phyloP scores from a whole-genome alignment of 2,113 vertebrate species.

The Podarcis raffonei region DNA sequence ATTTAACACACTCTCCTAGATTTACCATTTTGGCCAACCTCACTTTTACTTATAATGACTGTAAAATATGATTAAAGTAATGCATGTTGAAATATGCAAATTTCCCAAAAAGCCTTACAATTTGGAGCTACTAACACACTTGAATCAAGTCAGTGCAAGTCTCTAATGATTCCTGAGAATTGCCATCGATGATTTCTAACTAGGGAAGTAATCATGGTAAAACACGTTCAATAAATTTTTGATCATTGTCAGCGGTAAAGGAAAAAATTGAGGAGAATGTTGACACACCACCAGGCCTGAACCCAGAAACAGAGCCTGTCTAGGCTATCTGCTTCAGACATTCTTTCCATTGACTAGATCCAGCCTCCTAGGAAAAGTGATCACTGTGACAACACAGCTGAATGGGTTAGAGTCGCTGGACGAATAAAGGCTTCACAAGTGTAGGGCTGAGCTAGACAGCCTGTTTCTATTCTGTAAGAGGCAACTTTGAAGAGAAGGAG shows the following conservation, averaged over 20 bases:
- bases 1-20: no score
- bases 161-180: neutral
- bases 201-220: neutral
- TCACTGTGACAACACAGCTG: conserved; percentile 17
- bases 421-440: conserved; percentile 33
- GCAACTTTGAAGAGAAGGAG: conserved; percentile 32
- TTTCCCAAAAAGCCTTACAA: neutral
- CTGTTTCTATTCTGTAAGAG: conserved; percentile 32
- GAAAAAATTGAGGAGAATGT: neutral
- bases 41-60: neutral
- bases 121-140: neutral
- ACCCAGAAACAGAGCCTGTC: neutral
- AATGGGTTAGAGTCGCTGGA: conserved; percentile 9
- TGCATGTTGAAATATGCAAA: neutral
- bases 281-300: neutral
- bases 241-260: neutral
- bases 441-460: conserved; percentile 15
- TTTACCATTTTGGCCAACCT: neutral
- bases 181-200: neutral
- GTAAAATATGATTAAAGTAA: neutral
- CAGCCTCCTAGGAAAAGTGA: conserved; percentile 10
- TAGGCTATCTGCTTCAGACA: neutral
- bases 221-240: neutral
- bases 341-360: neutral
- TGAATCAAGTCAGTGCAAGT: neutral